Evolutionary conservation across 2,888 invertebrate species (phyloP).

Genomic region (Hanleya hanleyi): DNA sequence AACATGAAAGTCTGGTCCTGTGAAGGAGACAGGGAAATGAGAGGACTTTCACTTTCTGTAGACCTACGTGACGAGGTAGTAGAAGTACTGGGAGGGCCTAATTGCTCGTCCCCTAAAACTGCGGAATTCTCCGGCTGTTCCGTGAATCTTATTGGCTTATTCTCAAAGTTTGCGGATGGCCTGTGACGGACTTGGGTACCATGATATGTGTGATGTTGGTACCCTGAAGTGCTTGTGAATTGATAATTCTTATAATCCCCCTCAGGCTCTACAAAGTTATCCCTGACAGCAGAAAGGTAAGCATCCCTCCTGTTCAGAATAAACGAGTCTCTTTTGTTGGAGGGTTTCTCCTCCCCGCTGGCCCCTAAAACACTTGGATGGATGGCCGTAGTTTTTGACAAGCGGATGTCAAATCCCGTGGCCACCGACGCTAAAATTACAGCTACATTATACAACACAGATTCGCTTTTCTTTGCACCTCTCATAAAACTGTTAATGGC

Average conservation of each 20-base stretch:
- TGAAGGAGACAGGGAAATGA: conserved; percentile 33
- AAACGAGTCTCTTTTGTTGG: conserved; percentile 56
- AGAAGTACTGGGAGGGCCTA: conserved; percentile 13
- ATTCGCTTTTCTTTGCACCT: conserved; percentile 76
- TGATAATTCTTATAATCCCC: conserved; percentile 57
- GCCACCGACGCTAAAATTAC: conserved; percentile 89
- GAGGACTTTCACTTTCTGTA: conserved; percentile 21
- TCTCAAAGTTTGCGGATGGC: conserved; percentile 65
- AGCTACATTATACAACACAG: conserved; percentile 88
- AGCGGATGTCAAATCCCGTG: conserved; percentile 93
- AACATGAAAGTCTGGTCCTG: conserved; percentile 34
- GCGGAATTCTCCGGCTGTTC: conserved; percentile 29
- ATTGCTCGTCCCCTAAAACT: not conserved
- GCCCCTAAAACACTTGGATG: conserved; percentile 58
- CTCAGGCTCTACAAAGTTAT: conserved; percentile 67
- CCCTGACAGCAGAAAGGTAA: conserved; percentile 68
- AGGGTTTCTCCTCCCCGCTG: conserved; percentile 37
- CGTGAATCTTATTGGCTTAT: conserved; percentile 63
- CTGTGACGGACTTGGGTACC: conserved; percentile 81
- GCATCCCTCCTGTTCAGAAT: conserved; percentile 69
- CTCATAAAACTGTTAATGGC: not conserved
- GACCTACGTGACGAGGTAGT: conserved; percentile 34
- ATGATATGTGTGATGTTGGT: conserved; percentile 90
- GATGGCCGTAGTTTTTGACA: conserved; percentile 79
- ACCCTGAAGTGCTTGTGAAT: conserved; percentile 47